Conservation (phyloP, 2,888 invertebrate genomes). For the Leptopterna dolabrata region DNA sequence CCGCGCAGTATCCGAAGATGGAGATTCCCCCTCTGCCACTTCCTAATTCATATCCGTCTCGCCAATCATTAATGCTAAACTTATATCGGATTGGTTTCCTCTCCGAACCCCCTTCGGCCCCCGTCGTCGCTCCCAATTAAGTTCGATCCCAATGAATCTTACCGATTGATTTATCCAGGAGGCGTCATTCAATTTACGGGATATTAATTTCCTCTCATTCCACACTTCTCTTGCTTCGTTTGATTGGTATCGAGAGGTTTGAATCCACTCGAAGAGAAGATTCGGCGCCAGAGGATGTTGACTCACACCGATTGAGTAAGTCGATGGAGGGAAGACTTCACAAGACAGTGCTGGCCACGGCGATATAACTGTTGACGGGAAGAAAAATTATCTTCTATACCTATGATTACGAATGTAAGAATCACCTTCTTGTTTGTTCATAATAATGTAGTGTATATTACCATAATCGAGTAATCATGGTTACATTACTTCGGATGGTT, state of each 20-base stretch:
- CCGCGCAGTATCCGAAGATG: background rate
- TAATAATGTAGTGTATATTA: too few species aligned
- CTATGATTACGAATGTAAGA: too few species aligned
- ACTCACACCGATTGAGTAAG: background rate
- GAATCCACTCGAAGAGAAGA: background rate
- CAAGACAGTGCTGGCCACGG: too few species aligned
- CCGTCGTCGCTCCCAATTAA: slow-evolving; percentile 28
- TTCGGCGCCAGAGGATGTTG: background rate
- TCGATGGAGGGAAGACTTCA: too few species aligned
- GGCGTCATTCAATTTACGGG: slow-evolving; percentile 9
- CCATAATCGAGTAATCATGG: too few species aligned
- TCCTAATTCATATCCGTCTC: slow-evolving; percentile 51
- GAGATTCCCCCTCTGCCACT: slow-evolving; percentile 1
- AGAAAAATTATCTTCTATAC: too few species aligned
- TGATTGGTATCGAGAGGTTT: slow-evolving; percentile 28
- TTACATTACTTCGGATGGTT: too few species aligned
- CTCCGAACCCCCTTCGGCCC: background rate
- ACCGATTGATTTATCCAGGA: slow-evolving; percentile 35
- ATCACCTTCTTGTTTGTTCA: too few species aligned
- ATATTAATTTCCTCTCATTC: slow-evolving; percentile 41
- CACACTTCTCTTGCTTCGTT: background rate
- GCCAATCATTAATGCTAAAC: slow-evolving; percentile 52
- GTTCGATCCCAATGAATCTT: slow-evolving; percentile 44
- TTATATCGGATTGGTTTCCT: slow-evolving; percentile 48
- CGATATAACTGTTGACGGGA: too few species aligned